Evolutionary conservation across 2,113 vertebrate species (phyloP).

Genomic region (Tragelaphus imberbis): DNA sequence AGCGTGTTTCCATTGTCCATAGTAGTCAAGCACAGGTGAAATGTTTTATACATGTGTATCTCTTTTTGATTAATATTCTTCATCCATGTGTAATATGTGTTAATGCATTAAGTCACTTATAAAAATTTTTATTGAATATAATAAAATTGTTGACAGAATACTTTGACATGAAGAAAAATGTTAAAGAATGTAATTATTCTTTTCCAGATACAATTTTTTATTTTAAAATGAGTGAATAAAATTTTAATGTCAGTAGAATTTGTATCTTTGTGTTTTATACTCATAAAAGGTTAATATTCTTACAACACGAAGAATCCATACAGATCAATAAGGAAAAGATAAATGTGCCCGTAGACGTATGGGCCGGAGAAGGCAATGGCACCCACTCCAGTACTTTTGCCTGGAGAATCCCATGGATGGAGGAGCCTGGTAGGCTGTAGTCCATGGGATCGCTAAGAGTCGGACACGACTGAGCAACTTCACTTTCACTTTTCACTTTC

Average conservation of each 20-base stretch:
- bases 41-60: background rate
- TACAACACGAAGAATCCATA: background rate
- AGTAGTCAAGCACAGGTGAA: background rate
- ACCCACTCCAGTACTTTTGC: too few relatives aligned
- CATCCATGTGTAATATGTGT: background rate
- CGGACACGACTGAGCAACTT: too few relatives aligned
- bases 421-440: too few relatives aligned
- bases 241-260: background rate
- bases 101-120: background rate
- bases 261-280: background rate
- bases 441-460: too few relatives aligned
- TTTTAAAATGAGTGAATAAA: slow-evolving; percentile 36
- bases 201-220: background rate
- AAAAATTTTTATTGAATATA: background rate
- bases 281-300: background rate
- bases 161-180: background rate
- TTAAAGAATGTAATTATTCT: background rate
- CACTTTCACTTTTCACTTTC: too few relatives aligned
- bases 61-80: background rate
- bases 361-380: background rate
- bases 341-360: background rate
- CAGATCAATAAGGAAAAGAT: background rate
- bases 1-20: background rate
- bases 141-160: background rate
- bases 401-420: too few relatives aligned